Percentiles rank a stretch among this genome's conserved stretches.
These are phyloP conservation scores for Meta bourneti DNA, from an alignment of 2,888 invertebrate genomes.

Conservation along the genomic window DNA sequence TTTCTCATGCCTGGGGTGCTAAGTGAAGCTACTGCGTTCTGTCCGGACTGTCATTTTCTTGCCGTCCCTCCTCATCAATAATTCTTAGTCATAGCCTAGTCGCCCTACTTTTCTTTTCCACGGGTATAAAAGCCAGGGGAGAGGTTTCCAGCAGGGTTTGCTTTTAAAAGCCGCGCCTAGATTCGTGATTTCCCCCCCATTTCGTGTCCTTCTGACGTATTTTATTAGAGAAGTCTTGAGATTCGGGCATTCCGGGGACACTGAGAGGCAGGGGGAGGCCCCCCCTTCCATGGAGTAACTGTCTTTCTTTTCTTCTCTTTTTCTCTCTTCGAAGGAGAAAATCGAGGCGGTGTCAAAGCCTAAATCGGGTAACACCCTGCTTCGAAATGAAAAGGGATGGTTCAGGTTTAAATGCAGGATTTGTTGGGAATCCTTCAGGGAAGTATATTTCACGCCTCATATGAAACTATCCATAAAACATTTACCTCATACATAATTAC, in stretches of 20 bases:
- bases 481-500: too few relatives aligned
- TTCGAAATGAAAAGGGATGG: not conserved
- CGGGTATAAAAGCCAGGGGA: slow-evolving; percentile 15
- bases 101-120: slow-evolving; percentile 43
- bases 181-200: slow-evolving; percentile 6
- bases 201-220: slow-evolving; percentile 9
- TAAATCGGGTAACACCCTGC: slow-evolving; percentile 20
- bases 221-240: slow-evolving; percentile 34
- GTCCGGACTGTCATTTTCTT: slow-evolving; percentile 33
- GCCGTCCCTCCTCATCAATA: slow-evolving; percentile 52
- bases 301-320: not conserved
- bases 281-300: not conserved
- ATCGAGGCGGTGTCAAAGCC: not conserved
- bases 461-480: too few relatives aligned
- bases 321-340: not conserved
- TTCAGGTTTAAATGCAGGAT: too few relatives aligned
- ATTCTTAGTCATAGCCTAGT: slow-evolving; percentile 49
- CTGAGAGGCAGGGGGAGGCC: not conserved
- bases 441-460: too few relatives aligned
- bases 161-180: slow-evolving; percentile 50
- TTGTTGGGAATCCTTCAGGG: too few relatives aligned
- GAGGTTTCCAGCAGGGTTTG: slow-evolving; percentile 19
- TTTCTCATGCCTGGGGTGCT: slow-evolving; percentile 36
- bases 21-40: slow-evolving; percentile 9
- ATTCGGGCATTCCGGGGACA: slow-evolving; percentile 4